Percentiles rank a stretch among this genome's conserved stretches.
Conservation (phyloP, 2,797 vertebrate genomes). For the Eutrigla gurnardus region DNA sequence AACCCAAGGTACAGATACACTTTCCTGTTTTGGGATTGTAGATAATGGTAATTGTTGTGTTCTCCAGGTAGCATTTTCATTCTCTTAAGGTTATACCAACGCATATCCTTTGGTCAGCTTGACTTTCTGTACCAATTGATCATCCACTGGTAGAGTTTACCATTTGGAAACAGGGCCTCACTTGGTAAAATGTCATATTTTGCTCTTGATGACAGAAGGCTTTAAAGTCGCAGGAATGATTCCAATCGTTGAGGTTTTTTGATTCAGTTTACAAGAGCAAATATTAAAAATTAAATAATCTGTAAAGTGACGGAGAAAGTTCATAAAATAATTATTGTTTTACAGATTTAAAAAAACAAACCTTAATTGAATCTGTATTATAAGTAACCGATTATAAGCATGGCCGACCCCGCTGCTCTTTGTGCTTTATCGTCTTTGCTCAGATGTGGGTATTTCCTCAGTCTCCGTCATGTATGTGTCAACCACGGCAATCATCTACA, state of each 20-base stretch:
- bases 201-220: conserved; percentile 23
- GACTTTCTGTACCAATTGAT: conserved; percentile 29
- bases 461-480: conserved; percentile 25
- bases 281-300: conserved; percentile 26
- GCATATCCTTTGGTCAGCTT: conserved; percentile 31
- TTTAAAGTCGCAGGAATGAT: conserved; percentile 17
- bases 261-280: conserved; percentile 37
- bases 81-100: conserved; percentile 43
- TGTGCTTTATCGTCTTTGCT: conserved; percentile 35
- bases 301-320: neutral
- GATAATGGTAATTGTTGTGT: conserved; percentile 37
- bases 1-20: conserved; percentile 67
- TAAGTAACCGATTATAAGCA: conserved; percentile 24
- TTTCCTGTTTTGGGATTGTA: conserved; percentile 49
- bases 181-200: conserved; percentile 21
- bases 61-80: conserved; percentile 52
- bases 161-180: neutral
- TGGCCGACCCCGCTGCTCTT: conserved; percentile 39
- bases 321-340: neutral
- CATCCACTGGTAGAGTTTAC: conserved; percentile 3
- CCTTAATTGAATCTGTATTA: conserved; percentile 43
- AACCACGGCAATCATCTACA: conserved; percentile 16
- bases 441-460: conserved; percentile 32
- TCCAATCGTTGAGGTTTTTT: conserved; percentile 31
- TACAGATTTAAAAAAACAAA: neutral